Percentiles rank a stretch among this genome's conserved stretches.
Conservation (phyloP, 2,113 vertebrate genomes). For the Engystomops pustulosus region DNA sequence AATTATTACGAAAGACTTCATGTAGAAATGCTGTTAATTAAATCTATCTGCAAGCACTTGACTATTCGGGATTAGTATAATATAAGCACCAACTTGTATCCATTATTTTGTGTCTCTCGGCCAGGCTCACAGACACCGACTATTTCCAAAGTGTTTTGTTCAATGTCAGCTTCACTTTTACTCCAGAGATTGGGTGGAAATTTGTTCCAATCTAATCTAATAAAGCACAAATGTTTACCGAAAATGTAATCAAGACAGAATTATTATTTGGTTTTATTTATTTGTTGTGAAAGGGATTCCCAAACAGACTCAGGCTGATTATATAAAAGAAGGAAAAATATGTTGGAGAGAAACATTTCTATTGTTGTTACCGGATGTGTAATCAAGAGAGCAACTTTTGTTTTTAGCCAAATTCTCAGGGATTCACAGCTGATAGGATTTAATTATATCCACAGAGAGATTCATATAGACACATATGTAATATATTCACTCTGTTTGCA, state of each 20-base stretch:
- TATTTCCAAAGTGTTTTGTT: constrained; percentile 64
- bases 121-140: constrained; percentile 14
- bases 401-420: constrained; percentile 60
- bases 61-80: not conserved
- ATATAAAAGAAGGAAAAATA: constrained; percentile 66
- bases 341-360: constrained; percentile 62
- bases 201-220: constrained; percentile 65
- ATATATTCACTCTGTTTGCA: not conserved
- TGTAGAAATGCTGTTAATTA: not conserved
- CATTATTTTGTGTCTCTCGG: not conserved
- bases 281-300: constrained; percentile 67
- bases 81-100: not conserved
- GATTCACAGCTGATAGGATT: constrained; percentile 41
- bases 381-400: constrained; percentile 48
- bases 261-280: constrained; percentile 63
- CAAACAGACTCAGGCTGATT: constrained; percentile 63
- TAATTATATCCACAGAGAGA: constrained; percentile 37
- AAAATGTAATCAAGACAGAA: constrained; percentile 64
- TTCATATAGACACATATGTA: not conserved
- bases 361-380: constrained; percentile 62
- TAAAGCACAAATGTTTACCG: constrained; percentile 65
- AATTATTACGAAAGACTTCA: not conserved
- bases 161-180: constrained; percentile 62
- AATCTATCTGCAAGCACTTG: not conserved
- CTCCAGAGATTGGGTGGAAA: constrained; percentile 56